Base-by-base conservation (phyloP, 2,888 invertebrate species). In the Cosmorhoe ocellata region DNA sequence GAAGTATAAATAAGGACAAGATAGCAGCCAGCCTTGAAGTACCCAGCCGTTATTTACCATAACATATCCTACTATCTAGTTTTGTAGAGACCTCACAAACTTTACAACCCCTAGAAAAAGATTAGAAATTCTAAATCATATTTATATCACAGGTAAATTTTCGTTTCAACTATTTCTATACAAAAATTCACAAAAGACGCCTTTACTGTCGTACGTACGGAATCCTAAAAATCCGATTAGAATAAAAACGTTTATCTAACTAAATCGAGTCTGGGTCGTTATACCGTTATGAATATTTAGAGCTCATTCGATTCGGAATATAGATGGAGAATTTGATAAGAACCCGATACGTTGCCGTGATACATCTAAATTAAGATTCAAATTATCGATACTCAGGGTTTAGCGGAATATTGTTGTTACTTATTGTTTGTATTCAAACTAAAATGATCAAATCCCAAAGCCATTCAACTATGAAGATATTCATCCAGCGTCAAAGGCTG, bases 271-370 rank as follows among this genome's bases (percentile, higher is more conserved):
- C 10, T 34, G 33, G 12, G 12, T 41, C 24, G 24, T 24, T 24
- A 24, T 11, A 27, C 12, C 28, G 39, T 30, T 40, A 40, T 41
- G 13, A 41, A 41, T 41, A 32, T 41, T 40, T 40, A 40, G 9
- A 12, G 40, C 40, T 31, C 12, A 41, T 32, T 41, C 8, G 22
- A 41, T 24, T 31, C 12, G 18, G 33, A 42, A 33, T 18, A 4
- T 42, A 27, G 27, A 38, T 28, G 28, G 27, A 27, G 18, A 14
- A 34, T 34, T 34, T 10, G 43, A 34, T 42, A 43, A 43, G n/a
- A 18, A 28, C 28, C 34, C 1, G 34, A 34, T n/a, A 27, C 33
- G 28, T 43, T 43, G 18, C 18, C 34, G 43, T 36, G 28, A 43
- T 43, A 41, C 12, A 41, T 32, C 7, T 24, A 24, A 24, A 41